phyloP scores from a whole-genome alignment of 2,888 invertebrate genomes.

The Steromphala cineraria region DNA sequence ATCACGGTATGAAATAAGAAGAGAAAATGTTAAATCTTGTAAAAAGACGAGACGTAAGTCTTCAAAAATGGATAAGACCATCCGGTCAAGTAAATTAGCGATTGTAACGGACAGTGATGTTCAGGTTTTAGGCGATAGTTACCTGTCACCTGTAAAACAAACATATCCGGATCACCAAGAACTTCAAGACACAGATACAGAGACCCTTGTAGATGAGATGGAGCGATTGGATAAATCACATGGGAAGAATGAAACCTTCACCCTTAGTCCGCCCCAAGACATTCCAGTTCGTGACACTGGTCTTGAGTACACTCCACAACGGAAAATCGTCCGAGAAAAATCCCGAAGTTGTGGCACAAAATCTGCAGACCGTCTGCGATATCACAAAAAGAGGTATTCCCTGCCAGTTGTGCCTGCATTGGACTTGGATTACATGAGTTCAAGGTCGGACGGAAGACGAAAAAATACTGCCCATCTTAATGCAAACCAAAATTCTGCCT shows the following conservation, averaged over 20 bases:
- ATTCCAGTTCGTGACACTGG: slow-evolving; percentile 2
- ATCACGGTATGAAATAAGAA: no score
- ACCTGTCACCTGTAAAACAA: no score
- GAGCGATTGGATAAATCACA: not conserved
- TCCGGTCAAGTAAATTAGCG: no score
- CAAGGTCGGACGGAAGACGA: not conserved
- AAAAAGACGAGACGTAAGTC: no score
- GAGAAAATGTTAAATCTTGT: no score
- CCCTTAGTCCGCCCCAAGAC: not conserved
- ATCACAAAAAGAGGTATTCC: not conserved
- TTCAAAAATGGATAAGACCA: no score
- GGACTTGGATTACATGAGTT: not conserved
- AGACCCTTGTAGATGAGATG: not conserved
- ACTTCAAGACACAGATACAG: not conserved
- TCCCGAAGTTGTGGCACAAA: not conserved
- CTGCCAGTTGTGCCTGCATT: not conserved
- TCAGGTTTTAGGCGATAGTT: no score
- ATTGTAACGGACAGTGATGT: no score
- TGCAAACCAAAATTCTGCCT: not conserved
- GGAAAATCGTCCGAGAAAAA: not conserved
- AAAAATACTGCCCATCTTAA: not conserved
- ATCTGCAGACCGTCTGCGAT: not conserved
- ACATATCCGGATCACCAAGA: no score
- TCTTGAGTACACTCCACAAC: not conserved
- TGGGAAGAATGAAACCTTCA: not conserved